phyloP scores from a whole-genome alignment of 2,113 vertebrate species.

The Rhinopomastus cyanomelas region DNA sequence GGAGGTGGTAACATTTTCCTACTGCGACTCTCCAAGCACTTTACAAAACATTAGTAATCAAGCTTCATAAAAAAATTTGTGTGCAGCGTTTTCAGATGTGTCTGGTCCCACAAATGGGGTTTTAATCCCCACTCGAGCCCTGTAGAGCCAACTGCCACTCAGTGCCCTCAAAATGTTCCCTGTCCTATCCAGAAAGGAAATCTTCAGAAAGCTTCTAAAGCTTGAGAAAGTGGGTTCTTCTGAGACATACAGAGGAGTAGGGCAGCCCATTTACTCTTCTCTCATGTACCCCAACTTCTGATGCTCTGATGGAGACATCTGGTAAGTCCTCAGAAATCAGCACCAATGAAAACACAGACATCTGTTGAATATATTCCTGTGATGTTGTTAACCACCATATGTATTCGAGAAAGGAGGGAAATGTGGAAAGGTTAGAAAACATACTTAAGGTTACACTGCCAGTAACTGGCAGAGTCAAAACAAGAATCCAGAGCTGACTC shows the following conservation, averaged over 20 bases:
- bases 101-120: rapidly evolving
- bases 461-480: neutral
- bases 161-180: neutral
- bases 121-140: neutral
- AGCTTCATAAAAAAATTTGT: constrained; percentile 1
- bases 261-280: rapidly evolving
- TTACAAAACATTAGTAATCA: neutral
- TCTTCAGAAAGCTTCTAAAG: neutral
- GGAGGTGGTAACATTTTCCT: constrained; percentile 46
- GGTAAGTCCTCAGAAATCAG: neutral
- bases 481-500: neutral
- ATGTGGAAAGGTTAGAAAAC: neutral
- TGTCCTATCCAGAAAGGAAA: neutral
- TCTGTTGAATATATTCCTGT: neutral
- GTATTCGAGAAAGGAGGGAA: neutral
- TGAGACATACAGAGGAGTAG: neutral
- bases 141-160: neutral
- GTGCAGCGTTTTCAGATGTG: constrained; percentile 15
- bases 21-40: constrained; percentile 1
- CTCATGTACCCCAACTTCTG: rapidly evolving
- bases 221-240: rapidly evolving
- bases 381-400: rapidly evolving
- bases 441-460: neutral
- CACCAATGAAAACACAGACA: neutral
- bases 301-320: neutral